A percentile compares a stretch with the other conserved stretches of the same genome.
These are phyloP conservation scores for Drosophila pseudoobscura DNA, from an alignment of 1,140 invertebrate genomes.

Conservation along the genomic window DNA sequence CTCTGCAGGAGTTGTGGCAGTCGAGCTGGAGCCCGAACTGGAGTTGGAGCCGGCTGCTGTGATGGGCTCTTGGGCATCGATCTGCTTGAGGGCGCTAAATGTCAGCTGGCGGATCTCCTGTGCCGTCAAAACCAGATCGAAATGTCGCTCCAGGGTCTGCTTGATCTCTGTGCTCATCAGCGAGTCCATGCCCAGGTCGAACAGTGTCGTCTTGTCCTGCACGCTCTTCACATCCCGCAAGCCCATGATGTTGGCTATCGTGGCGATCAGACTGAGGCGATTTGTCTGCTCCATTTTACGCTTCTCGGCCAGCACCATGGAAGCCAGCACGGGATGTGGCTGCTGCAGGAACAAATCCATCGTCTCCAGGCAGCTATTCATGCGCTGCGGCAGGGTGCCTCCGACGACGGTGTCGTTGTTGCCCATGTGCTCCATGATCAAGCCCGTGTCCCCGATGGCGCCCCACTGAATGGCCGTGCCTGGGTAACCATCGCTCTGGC, in stretches of 20 bases:
- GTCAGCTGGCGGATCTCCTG: conserved; percentile 94
- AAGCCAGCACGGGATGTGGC: conserved; percentile 92
- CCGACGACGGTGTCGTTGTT: conserved; percentile 94
- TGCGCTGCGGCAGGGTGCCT: conserved; percentile 96
- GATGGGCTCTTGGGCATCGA: conserved; percentile 84
- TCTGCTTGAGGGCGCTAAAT: conserved; percentile 88
- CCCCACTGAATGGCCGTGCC: conserved; percentile 98
- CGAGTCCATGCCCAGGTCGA: conserved; percentile 98
- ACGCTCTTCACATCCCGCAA: conserved; percentile 91
- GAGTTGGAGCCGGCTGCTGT: not conserved
- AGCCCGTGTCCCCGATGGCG: conserved; percentile 97
- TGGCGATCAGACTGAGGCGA: conserved; percentile 86
- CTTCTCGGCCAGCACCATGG: conserved; percentile 92
- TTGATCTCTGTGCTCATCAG: conserved; percentile 99
- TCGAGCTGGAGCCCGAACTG: conserved; percentile 26
- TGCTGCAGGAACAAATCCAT: conserved; percentile 95
- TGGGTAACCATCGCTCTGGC: conserved; percentile 90
- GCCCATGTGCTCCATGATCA: conserved; percentile 93
- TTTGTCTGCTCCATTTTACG: conserved; percentile 84
- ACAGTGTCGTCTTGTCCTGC: conserved; percentile 89
- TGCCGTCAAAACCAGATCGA: conserved; percentile 92
- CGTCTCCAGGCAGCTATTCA: conserved; percentile 92
- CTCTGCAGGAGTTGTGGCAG: conserved; percentile 2
- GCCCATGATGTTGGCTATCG: conserved; percentile 93
- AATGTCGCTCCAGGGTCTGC: conserved; percentile 96